phyloP scores from a whole-genome alignment of 2,113 vertebrate genomes.

The Cyanoliseus patagonus region DNA sequence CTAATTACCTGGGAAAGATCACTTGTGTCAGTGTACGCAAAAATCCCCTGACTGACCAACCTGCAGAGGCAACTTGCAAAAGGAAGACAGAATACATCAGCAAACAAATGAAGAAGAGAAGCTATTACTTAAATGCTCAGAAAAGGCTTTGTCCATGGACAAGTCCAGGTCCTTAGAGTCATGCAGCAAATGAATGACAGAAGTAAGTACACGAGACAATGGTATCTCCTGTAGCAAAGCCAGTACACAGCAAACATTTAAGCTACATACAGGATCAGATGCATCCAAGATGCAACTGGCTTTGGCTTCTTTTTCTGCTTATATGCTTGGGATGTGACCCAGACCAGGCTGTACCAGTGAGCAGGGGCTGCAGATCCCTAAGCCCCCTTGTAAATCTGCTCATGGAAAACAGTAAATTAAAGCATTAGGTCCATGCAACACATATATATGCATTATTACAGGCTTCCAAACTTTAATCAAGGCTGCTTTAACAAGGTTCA shows the following conservation, averaged over 20 bases:
- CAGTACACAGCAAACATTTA: background rate
- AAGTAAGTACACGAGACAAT: background rate
- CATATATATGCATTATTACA: background rate
- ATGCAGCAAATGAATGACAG: background rate
- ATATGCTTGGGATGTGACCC: background rate
- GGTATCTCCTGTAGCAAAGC: background rate
- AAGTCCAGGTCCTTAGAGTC: background rate
- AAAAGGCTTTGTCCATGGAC: background rate
- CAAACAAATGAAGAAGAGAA: background rate
- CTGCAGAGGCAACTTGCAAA: background rate
- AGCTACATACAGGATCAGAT: background rate
- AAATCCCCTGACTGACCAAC: background rate
- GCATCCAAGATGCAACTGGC: background rate
- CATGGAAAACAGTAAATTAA: background rate
- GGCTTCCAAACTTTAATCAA: background rate
- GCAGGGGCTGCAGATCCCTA: background rate
- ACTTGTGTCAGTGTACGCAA: background rate
- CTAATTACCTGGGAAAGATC: background rate
- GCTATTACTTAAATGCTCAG: background rate
- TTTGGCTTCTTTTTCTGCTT: background rate
- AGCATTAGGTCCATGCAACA: background rate
- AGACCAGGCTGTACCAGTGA: background rate
- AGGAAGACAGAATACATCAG: background rate
- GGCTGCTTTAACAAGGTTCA: background rate
- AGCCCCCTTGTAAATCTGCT: constrained; percentile 3